A percentile compares a stretch with the other conserved stretches of the same genome.
Conservation (phyloP, 2,113 vertebrate genomes). For the Toxotes jaculatrix region DNA sequence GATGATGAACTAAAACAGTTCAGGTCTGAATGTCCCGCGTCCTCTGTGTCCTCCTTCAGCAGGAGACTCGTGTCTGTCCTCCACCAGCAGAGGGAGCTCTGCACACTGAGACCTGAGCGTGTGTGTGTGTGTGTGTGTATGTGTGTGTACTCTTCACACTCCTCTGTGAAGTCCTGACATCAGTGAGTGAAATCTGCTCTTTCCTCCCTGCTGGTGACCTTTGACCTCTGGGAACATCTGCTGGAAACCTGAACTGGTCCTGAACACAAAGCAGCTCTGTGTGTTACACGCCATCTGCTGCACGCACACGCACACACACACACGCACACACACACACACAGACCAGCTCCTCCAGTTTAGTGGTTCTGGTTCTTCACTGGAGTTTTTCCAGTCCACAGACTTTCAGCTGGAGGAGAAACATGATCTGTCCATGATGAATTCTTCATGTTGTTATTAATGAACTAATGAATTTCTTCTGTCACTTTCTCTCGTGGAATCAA, state of each 20-base stretch:
- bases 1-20: no score
- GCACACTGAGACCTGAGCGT: not conserved
- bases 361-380: no score
- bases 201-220: not conserved
- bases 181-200: not conserved
- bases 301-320: constrained; percentile 9
- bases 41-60: no score
- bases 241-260: constrained; percentile 17
- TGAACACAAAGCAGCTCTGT: constrained; percentile 33
- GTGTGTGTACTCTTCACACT: not conserved
- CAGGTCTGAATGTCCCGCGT: no score
- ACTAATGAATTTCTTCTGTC: no score
- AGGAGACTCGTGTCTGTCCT: not conserved
- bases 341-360: not conserved
- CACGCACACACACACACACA: not conserved
- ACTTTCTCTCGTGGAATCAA: no score
- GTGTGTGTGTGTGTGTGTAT: constrained; percentile 5
- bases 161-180: not conserved
- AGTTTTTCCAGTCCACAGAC: no score
- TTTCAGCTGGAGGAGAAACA: no score
- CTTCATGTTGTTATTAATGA: no score
- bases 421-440: no score
- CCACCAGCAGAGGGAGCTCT: constrained; percentile 21
- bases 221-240: constrained; percentile 28
- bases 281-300: not conserved